A percentile compares a stretch with the other conserved stretches of the same genome.
These are phyloP conservation scores for Saturnia japonica DNA, from an alignment of 2,888 invertebrate genomes.

Conservation along the genomic window DNA sequence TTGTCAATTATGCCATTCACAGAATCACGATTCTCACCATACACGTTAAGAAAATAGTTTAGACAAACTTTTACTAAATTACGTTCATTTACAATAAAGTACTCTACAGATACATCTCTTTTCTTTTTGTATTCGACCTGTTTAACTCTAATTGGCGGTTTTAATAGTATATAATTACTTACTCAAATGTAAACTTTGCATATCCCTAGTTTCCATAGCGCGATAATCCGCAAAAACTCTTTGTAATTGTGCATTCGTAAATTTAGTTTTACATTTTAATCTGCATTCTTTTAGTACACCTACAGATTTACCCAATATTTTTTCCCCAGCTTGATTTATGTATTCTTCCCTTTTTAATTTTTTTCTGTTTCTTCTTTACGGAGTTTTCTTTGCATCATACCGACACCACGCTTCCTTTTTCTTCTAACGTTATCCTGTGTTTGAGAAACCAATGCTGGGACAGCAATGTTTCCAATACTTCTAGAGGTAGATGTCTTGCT, in stretches of 20 bases:
- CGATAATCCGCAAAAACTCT: conserved; percentile 22
- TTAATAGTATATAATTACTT: no score
- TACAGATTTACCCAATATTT: conserved; percentile 19
- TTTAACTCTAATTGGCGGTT: no score
- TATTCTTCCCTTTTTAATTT: conserved; percentile 14
- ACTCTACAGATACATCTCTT: conserved; percentile 11
- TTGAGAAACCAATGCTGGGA: conserved; percentile 16
- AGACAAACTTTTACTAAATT: conserved; percentile 18
- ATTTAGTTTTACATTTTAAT: conserved; percentile 21
- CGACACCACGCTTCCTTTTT: conserved; percentile 8
- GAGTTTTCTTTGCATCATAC: not conserved
- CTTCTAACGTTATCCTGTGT: conserved; percentile 16
- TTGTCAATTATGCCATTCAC: conserved; percentile 18
- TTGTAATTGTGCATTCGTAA: conserved; percentile 5
- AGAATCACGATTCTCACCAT: conserved; percentile 19
- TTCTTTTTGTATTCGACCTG: no score
- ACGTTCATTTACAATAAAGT: conserved; percentile 16
- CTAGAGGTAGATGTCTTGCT: not conserved
- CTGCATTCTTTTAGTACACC: conserved; percentile 18
- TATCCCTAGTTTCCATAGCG: conserved; percentile 21
- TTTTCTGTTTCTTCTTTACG: conserved; percentile 15
- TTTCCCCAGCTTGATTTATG: conserved; percentile 12
- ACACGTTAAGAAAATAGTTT: conserved; percentile 15
- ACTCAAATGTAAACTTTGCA: no score
- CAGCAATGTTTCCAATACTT: not conserved